Conservation (phyloP, 2,113 vertebrate species). For the Caloenas nicobarica region DNA sequence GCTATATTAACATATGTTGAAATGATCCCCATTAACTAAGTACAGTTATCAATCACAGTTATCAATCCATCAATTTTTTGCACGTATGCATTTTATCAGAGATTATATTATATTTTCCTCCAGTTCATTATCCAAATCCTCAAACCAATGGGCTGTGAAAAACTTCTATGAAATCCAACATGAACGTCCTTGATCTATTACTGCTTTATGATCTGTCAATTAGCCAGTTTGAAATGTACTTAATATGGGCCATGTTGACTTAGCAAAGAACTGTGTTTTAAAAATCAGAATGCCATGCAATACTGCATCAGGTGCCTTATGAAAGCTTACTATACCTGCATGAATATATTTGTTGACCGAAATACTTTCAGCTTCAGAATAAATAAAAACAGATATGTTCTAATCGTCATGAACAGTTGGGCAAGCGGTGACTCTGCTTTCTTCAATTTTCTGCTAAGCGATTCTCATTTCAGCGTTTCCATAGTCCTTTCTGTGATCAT, state of each 20-base stretch:
- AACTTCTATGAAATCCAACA: not conserved
- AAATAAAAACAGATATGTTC: not conserved
- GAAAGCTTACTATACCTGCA: not conserved
- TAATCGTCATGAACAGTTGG: not conserved
- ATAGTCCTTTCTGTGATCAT: not conserved
- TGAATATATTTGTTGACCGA: not conserved
- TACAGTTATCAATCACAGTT: slow-evolving; percentile 1
- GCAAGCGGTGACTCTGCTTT: not conserved
- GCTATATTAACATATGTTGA: not conserved
- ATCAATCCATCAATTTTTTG: not conserved
- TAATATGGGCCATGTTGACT: not conserved
- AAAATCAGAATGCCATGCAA: not conserved
- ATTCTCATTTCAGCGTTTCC: not conserved
- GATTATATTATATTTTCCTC: not conserved
- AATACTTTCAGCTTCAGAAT: not conserved
- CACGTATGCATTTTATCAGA: not conserved
- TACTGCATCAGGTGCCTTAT: not conserved
- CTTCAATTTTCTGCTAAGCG: not conserved
- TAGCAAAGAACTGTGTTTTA: not conserved
- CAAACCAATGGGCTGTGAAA: slow-evolving; percentile 37
- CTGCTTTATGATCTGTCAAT: not conserved
- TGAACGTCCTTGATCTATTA: not conserved
- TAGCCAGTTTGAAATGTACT: not conserved
- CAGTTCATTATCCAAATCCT: slow-evolving; percentile 21
- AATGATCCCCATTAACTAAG: not conserved